Evolutionary conservation across 2,888 invertebrate genomes (phyloP).

Genomic region (Agonum fuliginosum): DNA sequence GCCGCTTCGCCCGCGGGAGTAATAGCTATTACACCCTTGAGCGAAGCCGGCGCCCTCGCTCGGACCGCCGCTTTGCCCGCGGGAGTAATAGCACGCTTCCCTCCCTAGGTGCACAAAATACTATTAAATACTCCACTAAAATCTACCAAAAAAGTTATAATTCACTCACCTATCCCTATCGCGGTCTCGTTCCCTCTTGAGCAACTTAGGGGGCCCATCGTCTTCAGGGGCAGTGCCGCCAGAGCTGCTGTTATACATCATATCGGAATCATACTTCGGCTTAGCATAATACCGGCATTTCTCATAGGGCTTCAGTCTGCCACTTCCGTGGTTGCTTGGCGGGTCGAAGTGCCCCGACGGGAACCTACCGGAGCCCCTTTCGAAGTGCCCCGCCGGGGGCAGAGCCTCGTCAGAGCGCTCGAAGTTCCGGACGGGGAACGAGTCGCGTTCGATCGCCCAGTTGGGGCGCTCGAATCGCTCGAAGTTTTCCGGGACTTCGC

Average conservation of each 20-base stretch:
- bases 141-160: too few species aligned
- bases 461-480: slow-evolving; percentile 77
- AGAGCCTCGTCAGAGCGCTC: slow-evolving; percentile 46
- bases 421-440: slow-evolving; percentile 69
- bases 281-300: slow-evolving; percentile 70
- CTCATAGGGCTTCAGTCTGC: slow-evolving; percentile 68
- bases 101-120: too few species aligned
- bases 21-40: too few species aligned
- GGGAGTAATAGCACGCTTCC: too few species aligned
- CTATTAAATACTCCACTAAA: too few species aligned
- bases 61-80: too few species aligned
- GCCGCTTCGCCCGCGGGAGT: too few species aligned
- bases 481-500: slow-evolving; percentile 66
- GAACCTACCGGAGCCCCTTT: slow-evolving; percentile 65
- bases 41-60: too few species aligned
- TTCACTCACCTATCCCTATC: not conserved
- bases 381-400: slow-evolving; percentile 66
- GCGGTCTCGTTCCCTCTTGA: slow-evolving; percentile 11
- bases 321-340: slow-evolving; percentile 44
- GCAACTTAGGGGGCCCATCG: slow-evolving; percentile 3
- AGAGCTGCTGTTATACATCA: slow-evolving; percentile 45
- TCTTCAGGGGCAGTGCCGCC: slow-evolving; percentile 20
- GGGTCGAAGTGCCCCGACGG: slow-evolving; percentile 7
- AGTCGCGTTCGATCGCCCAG: slow-evolving; percentile 73
- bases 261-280: slow-evolving; percentile 69